Evolutionary conservation across 1,140 invertebrate genomes (phyloP), one percentile per base, ranked within the genome.

Genomic region (Formica selysi): DNA sequence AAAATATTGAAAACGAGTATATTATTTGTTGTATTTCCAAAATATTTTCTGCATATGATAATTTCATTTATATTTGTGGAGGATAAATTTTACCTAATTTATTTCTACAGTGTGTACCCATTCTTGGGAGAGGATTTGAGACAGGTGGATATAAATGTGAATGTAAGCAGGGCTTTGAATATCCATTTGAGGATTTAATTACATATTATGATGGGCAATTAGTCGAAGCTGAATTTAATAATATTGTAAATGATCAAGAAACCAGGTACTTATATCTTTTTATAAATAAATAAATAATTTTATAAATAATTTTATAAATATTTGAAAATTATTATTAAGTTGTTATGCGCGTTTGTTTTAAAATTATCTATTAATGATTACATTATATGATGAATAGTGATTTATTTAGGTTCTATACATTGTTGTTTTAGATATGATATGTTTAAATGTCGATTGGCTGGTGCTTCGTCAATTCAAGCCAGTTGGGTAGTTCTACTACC

Each of bases 101-200:
- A 38, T 57, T 71, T 90, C 65, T 96, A 48, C 95, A 99, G 98
- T 99, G 99, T 94, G 98, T 99, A 29, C 98, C 98, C 16, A 98
- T 99, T 85, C 96, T 98, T 89, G 98, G 98, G 19, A 96, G 98
- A 93, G 98, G 98, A 65, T 99, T 98, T 94, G 97, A 98, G 87
- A 97, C 97, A 16, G 99, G 99, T 71, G 98, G 98, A n/a, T 99
- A 99, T 95, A 99, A 99, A 95, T 99, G 99, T 95, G 98, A 99
- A 94, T 99, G 99, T 93, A 97, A 98, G 74, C 99, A 99, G 95
- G 99, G 99, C 36, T 99, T 97, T 93, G 99, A 99, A 93, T 99
- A 99, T 96, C 98, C 99, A 0, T 99, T 98, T 93, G 98, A 99
- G 95, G 98, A 99, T 95, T 95, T 96, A 5, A 99, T 98, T 91